Evolutionary conservation across 64 coral and sea anemone species (phyloP).

Genomic region (Montipora capricornis): DNA sequence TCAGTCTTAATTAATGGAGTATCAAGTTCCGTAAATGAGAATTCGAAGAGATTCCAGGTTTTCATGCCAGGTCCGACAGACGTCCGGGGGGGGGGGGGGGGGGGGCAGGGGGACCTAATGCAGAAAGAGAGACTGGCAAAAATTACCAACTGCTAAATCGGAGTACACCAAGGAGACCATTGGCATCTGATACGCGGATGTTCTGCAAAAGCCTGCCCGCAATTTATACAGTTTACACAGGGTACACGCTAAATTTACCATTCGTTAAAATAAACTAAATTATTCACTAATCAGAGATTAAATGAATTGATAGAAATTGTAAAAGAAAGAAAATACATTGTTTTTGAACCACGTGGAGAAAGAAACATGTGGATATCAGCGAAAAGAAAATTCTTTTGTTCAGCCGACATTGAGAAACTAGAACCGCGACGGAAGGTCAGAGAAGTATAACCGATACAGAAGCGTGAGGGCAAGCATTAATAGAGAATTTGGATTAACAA

Average conservation of each 20-base stretch:
- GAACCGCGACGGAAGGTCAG: not conserved
- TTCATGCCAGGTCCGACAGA: not conserved
- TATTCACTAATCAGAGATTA: not conserved
- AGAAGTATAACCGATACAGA: not conserved
- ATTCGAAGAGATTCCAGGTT: not conserved
- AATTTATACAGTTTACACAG: no score
- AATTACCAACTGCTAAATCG: no score
- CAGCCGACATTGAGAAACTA: not conserved
- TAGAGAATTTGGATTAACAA: not conserved
- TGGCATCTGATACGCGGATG: no score
- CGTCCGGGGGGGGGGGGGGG: no score
- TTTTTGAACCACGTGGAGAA: conserved; percentile 32
- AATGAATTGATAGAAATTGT: not conserved
- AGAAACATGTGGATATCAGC: conserved; percentile 16
- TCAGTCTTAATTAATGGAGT: not conserved
- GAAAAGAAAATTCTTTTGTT: conserved; percentile 5
- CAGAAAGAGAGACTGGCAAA: no score
- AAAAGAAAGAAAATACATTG: not conserved
- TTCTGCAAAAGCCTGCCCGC: no score
- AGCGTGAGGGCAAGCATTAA: not conserved
- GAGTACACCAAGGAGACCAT: no score
- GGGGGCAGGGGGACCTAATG: no score
- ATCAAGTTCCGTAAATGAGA: not conserved
- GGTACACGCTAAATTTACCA: no score
- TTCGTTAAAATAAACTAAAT: not conserved